Percentiles rank a stretch among this genome's conserved stretches.
Conservation (phyloP, 2,888 invertebrate genomes). For the Euproctis similis region DNA sequence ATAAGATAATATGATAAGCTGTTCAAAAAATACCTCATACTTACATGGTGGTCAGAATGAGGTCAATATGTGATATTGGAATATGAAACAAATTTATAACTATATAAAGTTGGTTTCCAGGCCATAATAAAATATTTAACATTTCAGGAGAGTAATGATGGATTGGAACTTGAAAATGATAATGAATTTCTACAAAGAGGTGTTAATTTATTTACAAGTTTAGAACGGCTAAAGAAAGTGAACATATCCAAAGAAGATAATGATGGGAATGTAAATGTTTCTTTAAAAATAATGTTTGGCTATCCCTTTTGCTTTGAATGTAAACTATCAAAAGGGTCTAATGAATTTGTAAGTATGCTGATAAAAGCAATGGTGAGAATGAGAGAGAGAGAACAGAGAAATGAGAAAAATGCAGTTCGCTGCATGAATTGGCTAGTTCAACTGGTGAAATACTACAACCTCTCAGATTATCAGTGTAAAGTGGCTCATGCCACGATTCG, state of each 20-base stretch:
- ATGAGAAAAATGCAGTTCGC: no score
- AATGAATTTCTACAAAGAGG: slow-evolving; percentile 38
- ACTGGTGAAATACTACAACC: no score
- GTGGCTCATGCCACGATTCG: no score
- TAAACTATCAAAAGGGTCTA: slow-evolving; percentile 33
- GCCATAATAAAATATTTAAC: neutral
- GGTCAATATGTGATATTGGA: no score
- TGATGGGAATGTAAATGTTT: slow-evolving; percentile 21
- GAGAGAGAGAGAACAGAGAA: no score
- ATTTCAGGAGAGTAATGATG: slow-evolving; percentile 46
- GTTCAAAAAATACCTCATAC: no score
- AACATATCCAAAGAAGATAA: slow-evolving; percentile 18
- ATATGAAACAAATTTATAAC: no score
- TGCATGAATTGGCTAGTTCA: no score
- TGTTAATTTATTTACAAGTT: slow-evolving; percentile 33
- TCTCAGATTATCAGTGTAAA: no score
- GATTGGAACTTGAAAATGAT: slow-evolving; percentile 34
- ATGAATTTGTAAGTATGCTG: slow-evolving; percentile 40
- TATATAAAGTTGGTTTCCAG: no score
- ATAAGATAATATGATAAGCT: no score
- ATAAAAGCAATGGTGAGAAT: neutral
- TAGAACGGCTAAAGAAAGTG: slow-evolving; percentile 31
- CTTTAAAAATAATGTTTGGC: slow-evolving; percentile 32
- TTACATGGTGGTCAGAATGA: no score
- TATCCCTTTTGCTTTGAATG: slow-evolving; percentile 39